These are phyloP conservation scores for Eupithecia vulgata DNA, from an alignment of 2,888 invertebrate species.

Conservation along the genomic window DNA sequence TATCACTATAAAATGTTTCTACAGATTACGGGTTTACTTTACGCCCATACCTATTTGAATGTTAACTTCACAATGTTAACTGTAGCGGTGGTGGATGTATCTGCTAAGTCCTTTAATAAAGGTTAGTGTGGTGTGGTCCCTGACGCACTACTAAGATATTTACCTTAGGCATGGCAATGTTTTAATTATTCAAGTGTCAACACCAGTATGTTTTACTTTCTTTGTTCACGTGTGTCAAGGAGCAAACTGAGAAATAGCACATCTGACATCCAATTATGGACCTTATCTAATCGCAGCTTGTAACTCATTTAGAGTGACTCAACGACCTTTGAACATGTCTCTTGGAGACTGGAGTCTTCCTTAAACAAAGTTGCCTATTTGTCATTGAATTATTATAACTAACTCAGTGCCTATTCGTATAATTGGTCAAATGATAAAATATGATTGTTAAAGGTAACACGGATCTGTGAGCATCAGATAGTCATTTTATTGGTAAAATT, in stretches of 20 bases:
- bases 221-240: neutral
- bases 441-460: no score
- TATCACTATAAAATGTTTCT: no score
- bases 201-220: neutral
- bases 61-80: no score
- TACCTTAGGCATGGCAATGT: neutral
- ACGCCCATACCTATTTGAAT: no score
- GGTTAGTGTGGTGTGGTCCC: neutral
- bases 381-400: no score
- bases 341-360: conserved; percentile 19
- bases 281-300: conserved; percentile 39
- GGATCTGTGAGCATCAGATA: no score
- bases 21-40: no score
- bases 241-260: conserved; percentile 14
- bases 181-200: conserved; percentile 4
- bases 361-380: conserved; percentile 10
- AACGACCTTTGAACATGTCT: conserved; percentile 29
- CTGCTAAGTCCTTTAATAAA: no score
- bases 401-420: no score
- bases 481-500: no score
- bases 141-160: conserved; percentile 2
- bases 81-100: no score
- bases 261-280: conserved; percentile 36
- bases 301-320: conserved; percentile 33
- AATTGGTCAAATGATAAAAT: no score